Conservation (phyloP, 2,113 vertebrate genomes). For the Nycticebus coucang region DNA sequence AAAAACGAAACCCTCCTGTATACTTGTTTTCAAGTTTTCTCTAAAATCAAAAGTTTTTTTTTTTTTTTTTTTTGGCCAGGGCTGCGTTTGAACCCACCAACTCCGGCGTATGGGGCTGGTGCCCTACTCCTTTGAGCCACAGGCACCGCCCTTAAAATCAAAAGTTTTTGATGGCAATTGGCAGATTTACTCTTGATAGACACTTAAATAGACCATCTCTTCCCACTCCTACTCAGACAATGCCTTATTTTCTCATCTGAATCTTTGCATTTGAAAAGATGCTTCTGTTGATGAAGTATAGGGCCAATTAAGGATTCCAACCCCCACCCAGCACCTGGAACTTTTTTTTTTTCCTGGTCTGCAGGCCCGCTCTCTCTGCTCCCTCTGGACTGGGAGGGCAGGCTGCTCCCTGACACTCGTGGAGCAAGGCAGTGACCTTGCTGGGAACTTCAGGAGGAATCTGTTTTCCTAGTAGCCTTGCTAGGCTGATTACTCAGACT, state of each 20-base stretch:
- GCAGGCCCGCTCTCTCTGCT: neutral
- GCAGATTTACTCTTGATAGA: neutral
- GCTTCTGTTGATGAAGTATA: neutral
- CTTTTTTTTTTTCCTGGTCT: neutral
- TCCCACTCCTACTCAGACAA: neutral
- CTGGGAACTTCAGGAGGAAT: slow-evolving; percentile 57
- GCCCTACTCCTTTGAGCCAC: too few relatives aligned
- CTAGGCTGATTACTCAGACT: neutral
- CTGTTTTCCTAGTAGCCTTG: slow-evolving; percentile 67
- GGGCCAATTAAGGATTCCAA: neutral
- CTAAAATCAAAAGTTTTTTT: neutral
- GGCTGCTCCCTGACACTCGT: neutral
- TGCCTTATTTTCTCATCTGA: slow-evolving; percentile 21
- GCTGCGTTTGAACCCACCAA: too few relatives aligned
- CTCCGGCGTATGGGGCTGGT: too few relatives aligned
- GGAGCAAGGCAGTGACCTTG: slow-evolving; percentile 9
- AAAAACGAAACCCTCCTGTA: neutral
- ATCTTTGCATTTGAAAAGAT: neutral
- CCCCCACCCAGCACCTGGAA: neutral
- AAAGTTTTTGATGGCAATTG: neutral
- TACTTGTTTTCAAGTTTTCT: neutral
- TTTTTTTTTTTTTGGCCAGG: too few relatives aligned
- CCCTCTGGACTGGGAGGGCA: too few relatives aligned
- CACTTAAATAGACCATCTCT: neutral
- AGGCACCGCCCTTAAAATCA: too few relatives aligned